Conservation (phyloP, 2,797 vertebrate species). For the Gobionotothen gibberifrons region DNA sequence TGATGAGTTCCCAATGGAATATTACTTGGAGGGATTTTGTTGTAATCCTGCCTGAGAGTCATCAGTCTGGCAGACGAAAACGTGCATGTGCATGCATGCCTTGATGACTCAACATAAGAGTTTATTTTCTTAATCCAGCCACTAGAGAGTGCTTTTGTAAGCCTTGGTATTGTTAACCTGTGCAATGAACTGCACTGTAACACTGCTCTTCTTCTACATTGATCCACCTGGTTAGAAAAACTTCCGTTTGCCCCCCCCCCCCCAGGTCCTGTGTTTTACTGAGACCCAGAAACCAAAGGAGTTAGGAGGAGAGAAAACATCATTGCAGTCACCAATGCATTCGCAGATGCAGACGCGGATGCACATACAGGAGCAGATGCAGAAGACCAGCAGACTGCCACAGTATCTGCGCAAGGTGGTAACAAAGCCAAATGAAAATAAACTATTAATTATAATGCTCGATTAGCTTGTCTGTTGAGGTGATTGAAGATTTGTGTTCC, state of each 20-base stretch:
- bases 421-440: background rate
- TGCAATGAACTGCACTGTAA: background rate
- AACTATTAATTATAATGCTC: background rate
- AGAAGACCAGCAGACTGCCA: conserved; percentile 27
- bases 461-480: background rate
- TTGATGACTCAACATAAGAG: background rate
- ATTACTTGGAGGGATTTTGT: background rate
- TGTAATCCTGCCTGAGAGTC: background rate
- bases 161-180: background rate
- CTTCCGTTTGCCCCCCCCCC: background rate
- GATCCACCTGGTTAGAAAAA: background rate
- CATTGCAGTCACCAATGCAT: conserved; percentile 58
- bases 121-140: background rate
- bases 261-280: conserved; percentile 57
- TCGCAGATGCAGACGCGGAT: conserved; percentile 2
- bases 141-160: background rate
- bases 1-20: background rate
- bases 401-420: conserved; percentile 40
- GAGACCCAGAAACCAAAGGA: background rate
- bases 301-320: background rate
- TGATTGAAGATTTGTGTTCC: background rate
- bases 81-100: background rate
- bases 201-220: background rate
- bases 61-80: background rate
- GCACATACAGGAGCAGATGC: conserved; percentile 27